Evolutionary conservation across 2,888 invertebrate species (phyloP).

Genomic region (Callimorpha dominula): DNA sequence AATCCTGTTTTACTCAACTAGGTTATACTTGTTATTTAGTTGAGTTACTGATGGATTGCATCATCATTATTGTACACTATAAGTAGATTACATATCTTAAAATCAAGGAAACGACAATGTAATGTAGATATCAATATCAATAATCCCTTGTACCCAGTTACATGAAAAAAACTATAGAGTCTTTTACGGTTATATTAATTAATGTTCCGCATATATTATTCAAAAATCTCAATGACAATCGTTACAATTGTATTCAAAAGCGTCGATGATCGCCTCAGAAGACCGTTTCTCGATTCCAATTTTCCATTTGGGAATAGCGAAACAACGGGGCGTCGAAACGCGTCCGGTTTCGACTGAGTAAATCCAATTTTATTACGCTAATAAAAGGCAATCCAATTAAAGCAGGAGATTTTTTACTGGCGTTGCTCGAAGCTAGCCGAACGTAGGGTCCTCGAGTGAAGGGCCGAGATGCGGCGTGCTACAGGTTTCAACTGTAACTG

Average conservation of each 20-base stretch:
- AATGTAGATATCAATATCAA: no score
- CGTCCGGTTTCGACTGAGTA: slow-evolving; percentile 70
- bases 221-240: slow-evolving; percentile 44
- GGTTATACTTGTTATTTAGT: no score
- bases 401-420: slow-evolving; percentile 77
- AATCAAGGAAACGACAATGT: no score
- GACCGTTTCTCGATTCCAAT: slow-evolving; percentile 55
- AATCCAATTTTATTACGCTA: slow-evolving; percentile 84
- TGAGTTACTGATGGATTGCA: no score
- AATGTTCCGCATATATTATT: slow-evolving; percentile 27
- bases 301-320: slow-evolving; percentile 66
- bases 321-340: slow-evolving; percentile 67
- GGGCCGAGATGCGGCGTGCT: slow-evolving; percentile 58
- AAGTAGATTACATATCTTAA: no score
- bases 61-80: no score
- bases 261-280: slow-evolving; percentile 52
- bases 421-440: slow-evolving; percentile 58
- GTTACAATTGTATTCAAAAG: slow-evolving; percentile 47
- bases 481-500: slow-evolving; percentile 69
- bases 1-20: no score
- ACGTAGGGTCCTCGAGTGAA: slow-evolving; percentile 67
- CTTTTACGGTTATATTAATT: slow-evolving; percentile 29
- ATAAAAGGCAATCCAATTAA: slow-evolving; percentile 85
- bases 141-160: neutral
- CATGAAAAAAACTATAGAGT: neutral